Base-by-base conservation (phyloP, 1,140 invertebrate species). In the Aphaenogaster rudis region DNA sequence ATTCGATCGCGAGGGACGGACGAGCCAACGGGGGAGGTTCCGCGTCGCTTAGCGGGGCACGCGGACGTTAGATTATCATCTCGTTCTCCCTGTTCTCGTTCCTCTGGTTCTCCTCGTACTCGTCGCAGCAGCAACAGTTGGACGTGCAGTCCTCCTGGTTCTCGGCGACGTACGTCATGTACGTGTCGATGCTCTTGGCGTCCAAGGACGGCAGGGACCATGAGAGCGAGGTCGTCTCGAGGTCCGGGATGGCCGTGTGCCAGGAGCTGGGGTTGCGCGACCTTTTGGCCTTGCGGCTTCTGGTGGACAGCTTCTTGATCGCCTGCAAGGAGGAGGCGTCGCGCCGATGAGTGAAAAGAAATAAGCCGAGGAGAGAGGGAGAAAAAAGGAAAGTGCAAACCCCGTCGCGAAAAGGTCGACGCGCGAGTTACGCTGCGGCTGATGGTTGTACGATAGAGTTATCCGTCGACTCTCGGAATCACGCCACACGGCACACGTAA, bases 21-120 rank as follows among this genome's bases (percentile, higher is more conserved):
- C 28, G n/a, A 11, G 36, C 28, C 28, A 36, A 2, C 28, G 50
- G 33, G 2, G 33, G 28, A 45, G n/a, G 64, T 21, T 54, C n/a
- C 36, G 17, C 42, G 50, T 59, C 50, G 33, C n/a, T 13, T 69
- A 33, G 39, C 48, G 13, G 28, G 28, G 28, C 28, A 28, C 66
- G 21, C 59, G 71, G 63, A 81, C 76, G 92, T 94, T 94, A 95
- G 88, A 93, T 92, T 76, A 94, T 94, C 95, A 95, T 95, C 82
- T 95, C 95, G 89, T 95, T 95, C 84, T 95, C 94, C 33, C 91
- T 88, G 57, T 95, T 95, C 79, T 95, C 95, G 71, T 95, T 95
- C 50, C 90, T 93, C 63, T 94, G 94, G 59, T 95, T 95, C 76
- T 95, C 95, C 74, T 95, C 94, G 74, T 93, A 91, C n/a, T 95